Evolutionary conservation across 2,113 vertebrate genomes (phyloP), one percentile per base, ranked within the genome.

Genomic region (Passer domesticus): DNA sequence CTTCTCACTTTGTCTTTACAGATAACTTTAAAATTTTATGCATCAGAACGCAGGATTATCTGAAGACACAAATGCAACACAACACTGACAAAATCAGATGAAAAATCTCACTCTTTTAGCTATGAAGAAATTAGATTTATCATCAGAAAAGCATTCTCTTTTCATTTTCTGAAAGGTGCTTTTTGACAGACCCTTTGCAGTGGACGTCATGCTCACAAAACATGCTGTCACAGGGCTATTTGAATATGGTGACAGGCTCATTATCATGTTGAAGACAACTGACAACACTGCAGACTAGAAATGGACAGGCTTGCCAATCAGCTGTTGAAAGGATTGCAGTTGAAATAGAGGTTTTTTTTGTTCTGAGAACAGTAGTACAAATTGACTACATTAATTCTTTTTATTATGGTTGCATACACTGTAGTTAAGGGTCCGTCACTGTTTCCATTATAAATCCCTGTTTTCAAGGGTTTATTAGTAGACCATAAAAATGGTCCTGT

Each of bases 191-290:
- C 97, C 97, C 97, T 97, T 98, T 98, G 97, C 98, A 97, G 97
- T 97, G 98, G 97, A 98, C 98, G 98, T 98, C 98, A 98, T 97
- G 97, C 97, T 98, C 98, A 98, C 97, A 98, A 98, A 98, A 98
- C 97, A 96, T 95, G 97, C 98, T 98, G 98, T 98, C 98, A 98
- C 97, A 7, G 92, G 98, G 97, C 98, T 98, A 98, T 98, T 98
- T 98, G 98, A 98, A 98, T 98, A 98, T 97, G 97, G 97, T 98
- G 98, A 98, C 98, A 99, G 98, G 97, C 98, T 98, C 98, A 98
- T 98, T 98, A 98, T 98, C 98, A 98, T 98, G 98, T 98, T 97
- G 98, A 98, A 98, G 98, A 97, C 97, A 97, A 98, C 96, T 98
- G 98, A 98, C 97, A 98, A 98, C 98, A 95, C 97, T 95, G 97